These are phyloP conservation scores for Leptoclinus maculatus DNA, from an alignment of 2,797 vertebrate species.

Conservation along the genomic window DNA sequence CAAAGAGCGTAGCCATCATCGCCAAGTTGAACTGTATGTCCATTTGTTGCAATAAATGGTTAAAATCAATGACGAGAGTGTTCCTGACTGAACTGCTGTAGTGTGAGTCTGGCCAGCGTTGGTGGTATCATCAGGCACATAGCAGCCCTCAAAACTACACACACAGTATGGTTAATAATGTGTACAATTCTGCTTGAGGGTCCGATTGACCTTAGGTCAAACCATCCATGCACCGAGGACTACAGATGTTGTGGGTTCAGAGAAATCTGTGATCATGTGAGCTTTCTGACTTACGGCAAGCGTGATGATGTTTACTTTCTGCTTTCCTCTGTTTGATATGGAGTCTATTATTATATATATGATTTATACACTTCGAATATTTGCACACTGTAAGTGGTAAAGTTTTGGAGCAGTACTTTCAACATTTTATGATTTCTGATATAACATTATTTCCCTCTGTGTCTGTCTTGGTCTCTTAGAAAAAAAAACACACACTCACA, in stretches of 20 bases:
- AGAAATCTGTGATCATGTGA: not conserved
- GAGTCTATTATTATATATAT: not conserved
- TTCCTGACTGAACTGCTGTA: not conserved
- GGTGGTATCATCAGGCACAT: not conserved
- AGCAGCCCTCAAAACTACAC: not conserved
- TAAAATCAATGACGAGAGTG: no score
- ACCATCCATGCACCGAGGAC: not conserved
- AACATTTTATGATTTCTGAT: not conserved
- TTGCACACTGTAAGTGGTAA: not conserved
- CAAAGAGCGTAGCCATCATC: no score
- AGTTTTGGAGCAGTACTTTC: not conserved
- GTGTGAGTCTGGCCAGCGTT: not conserved
- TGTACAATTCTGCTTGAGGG: not conserved
- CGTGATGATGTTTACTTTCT: not conserved
- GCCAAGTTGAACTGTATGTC: no score
- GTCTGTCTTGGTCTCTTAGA: not conserved
- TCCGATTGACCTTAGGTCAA: slow-evolving; percentile 11
- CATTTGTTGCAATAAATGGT: no score
- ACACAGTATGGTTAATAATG: not conserved
- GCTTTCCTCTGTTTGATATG: not conserved
- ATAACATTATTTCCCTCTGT: not conserved
- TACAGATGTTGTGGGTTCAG: not conserved
- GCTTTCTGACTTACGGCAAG: not conserved
- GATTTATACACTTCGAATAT: not conserved
- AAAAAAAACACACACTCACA: slow-evolving; percentile 64